These are phyloP conservation scores for Solenopsis invicta DNA, from an alignment of 1,140 invertebrate genomes.

Conservation along the genomic window DNA sequence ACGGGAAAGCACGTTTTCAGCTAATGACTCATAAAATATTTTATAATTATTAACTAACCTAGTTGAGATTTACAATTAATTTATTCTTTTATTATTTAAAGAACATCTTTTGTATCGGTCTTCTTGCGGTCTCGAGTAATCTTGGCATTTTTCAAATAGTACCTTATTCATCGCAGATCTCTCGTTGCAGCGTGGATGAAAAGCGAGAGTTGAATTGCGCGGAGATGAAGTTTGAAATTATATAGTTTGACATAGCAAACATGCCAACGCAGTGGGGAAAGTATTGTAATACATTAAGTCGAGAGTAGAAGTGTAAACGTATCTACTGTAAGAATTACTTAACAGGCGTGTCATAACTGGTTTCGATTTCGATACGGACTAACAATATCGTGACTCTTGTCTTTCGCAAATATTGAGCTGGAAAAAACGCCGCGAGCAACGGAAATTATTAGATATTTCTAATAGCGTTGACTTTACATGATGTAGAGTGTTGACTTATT, in stretches of 20 bases:
- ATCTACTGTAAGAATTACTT: slow-evolving; percentile 70
- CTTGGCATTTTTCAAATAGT: neutral
- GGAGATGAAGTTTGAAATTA: slow-evolving; percentile 73
- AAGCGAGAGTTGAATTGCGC: slow-evolving; percentile 64
- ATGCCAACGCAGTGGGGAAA: slow-evolving; percentile 42
- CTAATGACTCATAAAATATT: neutral
- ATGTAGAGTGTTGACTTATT: neutral
- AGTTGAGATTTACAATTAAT: slow-evolving; percentile 4
- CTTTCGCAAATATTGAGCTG: neutral
- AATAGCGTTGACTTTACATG: neutral
- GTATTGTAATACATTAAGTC: slow-evolving; percentile 33
- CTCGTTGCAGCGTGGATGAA: slow-evolving; percentile 51
- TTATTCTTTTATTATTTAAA: neutral
- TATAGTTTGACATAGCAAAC: slow-evolving; percentile 67
- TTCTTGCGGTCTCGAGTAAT: neutral
- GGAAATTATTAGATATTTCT: neutral
- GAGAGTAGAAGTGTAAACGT: slow-evolving; percentile 34
- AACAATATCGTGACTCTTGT: slow-evolving; percentile 26
- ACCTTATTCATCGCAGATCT: neutral
- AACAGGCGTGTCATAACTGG: slow-evolving; percentile 70
- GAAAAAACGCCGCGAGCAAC: neutral
- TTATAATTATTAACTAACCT: neutral
- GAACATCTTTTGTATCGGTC: neutral
- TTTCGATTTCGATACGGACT: slow-evolving; percentile 68
- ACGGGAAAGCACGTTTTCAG: neutral